These are phyloP conservation scores for Labroides dimidiatus DNA, from an alignment of 2,797 vertebrate species.

Conservation along the genomic window DNA sequence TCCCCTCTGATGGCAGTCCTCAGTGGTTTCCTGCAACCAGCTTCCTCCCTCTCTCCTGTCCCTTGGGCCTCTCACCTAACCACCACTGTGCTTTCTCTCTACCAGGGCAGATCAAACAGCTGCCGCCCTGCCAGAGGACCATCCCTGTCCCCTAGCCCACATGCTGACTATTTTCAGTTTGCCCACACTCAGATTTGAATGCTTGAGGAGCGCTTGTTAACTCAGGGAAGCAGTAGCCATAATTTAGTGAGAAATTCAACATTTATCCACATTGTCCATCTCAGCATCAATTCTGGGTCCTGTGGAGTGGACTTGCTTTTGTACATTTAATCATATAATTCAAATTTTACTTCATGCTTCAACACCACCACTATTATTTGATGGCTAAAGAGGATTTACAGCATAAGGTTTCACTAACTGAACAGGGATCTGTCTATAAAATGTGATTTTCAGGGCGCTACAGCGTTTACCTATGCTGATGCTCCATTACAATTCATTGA, in stretches of 20 bases:
- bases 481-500: no score
- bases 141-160: slow-evolving; percentile 67
- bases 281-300: not conserved
- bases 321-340: not conserved
- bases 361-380: not conserved
- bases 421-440: not conserved
- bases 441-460: not conserved
- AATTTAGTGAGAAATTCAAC: slow-evolving; percentile 29
- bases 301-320: slow-evolving; percentile 1
- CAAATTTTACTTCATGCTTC: not conserved
- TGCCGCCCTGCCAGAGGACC: slow-evolving; percentile 49
- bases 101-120: slow-evolving; percentile 64
- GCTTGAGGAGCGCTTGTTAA: slow-evolving; percentile 55
- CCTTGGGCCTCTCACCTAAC: slow-evolving; percentile 70
- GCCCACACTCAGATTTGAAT: slow-evolving; percentile 53
- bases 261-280: slow-evolving; percentile 26
- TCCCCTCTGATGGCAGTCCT: slow-evolving; percentile 59
- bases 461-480: not conserved
- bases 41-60: slow-evolving; percentile 47
- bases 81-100: slow-evolving; percentile 59
- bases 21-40: slow-evolving; percentile 61
- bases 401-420: not conserved
- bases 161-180: slow-evolving; percentile 69
- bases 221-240: slow-evolving; percentile 29
- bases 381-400: not conserved